Evolutionary conservation across 2,888 invertebrate genomes (phyloP), one percentile per base, ranked within the genome.

Genomic region (Philereme vetulata): DNA sequence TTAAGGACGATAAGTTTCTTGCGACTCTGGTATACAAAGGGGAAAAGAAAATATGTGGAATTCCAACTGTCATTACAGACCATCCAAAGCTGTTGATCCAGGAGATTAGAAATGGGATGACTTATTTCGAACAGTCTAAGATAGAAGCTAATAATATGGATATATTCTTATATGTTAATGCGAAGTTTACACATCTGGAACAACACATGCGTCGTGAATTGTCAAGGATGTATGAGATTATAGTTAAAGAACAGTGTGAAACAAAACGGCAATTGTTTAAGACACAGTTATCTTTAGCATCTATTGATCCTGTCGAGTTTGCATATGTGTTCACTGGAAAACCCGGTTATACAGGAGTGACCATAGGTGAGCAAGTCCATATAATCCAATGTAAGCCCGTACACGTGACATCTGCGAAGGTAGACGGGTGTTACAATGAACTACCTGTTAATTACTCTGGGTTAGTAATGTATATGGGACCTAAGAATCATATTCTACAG

Each of bases 181-280:
- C 45, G 8, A 52, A 52, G 4, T 52, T 52, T 7, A 52, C 52
- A 9, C 52, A 52, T 11, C 2, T 52, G 10, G 52, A 52, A 52
- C 52, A 52, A 21, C 52, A 52, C n/a, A 52, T 52, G 52, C 10
- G 52, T n/a, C n/a, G 52, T 5, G 52, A 52, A 4, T 5, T 52
- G 4, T 52, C 44, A 0, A 52, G 44, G 5, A 52, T 52, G 52
- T 52, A 52, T 52, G 52, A 52, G 5, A 52, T 44, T 0, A 52
- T 52, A 2, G 36, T 44, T 0, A 52, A 52, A 36, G 52, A 52
- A 3, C 52, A 52, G 36, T 52, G 44, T 45, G 52, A 52, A 5
- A 52, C 52, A 45, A n/a, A n/a, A n/a, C n/a, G n/a, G n/a, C n/a
- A n/a, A n/a, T n/a, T n/a, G n/a, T n/a, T n/a, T n/a, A n/a, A n/a